A percentile compares a stretch with the other conserved stretches of the same genome.
Evolutionary conservation across 2,113 vertebrate genomes (phyloP).

Genomic region (Craseonycteris thonglongyai): DNA sequence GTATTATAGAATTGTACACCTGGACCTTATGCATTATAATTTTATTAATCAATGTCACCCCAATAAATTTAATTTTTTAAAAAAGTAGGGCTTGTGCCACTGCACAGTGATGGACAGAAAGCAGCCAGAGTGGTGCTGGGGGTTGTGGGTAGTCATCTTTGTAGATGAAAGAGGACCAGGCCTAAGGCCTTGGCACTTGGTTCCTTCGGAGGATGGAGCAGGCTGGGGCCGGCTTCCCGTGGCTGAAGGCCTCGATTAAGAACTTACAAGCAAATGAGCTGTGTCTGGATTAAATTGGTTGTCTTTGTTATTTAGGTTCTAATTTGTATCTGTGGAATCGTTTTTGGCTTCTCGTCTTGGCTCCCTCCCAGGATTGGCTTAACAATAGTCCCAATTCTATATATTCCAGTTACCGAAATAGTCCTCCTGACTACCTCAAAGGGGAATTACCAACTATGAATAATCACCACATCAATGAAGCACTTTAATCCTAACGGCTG

Average conservation of each 20-base stretch:
- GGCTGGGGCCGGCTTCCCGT: not conserved
- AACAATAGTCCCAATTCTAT: not conserved
- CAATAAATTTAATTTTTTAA: too few species aligned
- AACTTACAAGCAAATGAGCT: not conserved
- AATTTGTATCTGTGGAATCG: not conserved
- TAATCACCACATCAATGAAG: not conserved
- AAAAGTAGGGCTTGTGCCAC: not conserved
- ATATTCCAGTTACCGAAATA: not conserved
- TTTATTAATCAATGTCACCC: too few species aligned
- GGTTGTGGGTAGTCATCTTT: not conserved
- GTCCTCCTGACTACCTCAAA: not conserved
- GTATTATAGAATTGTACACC: too few species aligned
- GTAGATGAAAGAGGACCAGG: not conserved
- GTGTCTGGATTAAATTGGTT: not conserved
- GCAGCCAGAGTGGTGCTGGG: accelerated
- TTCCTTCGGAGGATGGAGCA: not conserved
- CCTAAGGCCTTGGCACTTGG: not conserved
- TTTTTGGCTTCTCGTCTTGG: slow-evolving; percentile 19
- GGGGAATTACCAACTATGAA: not conserved
- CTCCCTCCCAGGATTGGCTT: not conserved
- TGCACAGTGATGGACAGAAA: accelerated
- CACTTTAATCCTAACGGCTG: not conserved
- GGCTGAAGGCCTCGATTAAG: not conserved
- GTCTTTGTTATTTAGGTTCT: not conserved
- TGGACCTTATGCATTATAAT: too few species aligned